phyloP scores from a whole-genome alignment of 2,888 invertebrate species.

The Eupithecia subumbrata region DNA sequence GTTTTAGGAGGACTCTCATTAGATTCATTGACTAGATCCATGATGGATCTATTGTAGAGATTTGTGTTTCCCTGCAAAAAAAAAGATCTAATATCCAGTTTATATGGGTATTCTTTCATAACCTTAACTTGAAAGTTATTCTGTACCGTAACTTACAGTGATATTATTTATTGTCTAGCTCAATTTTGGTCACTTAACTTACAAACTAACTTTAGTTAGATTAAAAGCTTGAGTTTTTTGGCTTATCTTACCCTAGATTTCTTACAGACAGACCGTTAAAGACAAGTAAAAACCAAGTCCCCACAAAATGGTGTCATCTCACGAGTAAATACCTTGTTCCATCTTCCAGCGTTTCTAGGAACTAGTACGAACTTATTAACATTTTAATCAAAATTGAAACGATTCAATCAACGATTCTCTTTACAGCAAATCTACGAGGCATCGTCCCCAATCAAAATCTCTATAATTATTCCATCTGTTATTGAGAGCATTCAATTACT shows the following conservation, averaged over 20 bases:
- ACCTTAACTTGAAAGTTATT: background rate
- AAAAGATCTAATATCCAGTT: background rate
- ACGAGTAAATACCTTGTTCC: background rate
- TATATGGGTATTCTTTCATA: background rate
- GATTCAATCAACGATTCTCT: background rate
- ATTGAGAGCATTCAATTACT: slow-evolving; percentile 71
- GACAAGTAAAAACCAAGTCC: background rate
- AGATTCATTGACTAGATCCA: background rate
- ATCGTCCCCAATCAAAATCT: slow-evolving; percentile 40
- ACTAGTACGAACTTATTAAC: background rate
- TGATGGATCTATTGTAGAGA: background rate
- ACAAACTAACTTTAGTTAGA: background rate
- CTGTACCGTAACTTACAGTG: background rate
- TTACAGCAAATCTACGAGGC: background rate
- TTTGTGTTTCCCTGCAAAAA: too few relatives aligned
- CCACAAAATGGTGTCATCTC: background rate
- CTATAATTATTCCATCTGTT: slow-evolving; percentile 78
- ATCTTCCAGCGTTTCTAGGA: background rate
- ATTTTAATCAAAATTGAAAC: background rate
- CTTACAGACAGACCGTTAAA: background rate
- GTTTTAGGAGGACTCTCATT: background rate
- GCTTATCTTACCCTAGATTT: background rate
- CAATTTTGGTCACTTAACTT: background rate
- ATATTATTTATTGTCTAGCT: background rate
- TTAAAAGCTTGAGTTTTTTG: background rate